phyloP scores from a whole-genome alignment of 2,888 invertebrate species.

The Escarpia spicata region DNA sequence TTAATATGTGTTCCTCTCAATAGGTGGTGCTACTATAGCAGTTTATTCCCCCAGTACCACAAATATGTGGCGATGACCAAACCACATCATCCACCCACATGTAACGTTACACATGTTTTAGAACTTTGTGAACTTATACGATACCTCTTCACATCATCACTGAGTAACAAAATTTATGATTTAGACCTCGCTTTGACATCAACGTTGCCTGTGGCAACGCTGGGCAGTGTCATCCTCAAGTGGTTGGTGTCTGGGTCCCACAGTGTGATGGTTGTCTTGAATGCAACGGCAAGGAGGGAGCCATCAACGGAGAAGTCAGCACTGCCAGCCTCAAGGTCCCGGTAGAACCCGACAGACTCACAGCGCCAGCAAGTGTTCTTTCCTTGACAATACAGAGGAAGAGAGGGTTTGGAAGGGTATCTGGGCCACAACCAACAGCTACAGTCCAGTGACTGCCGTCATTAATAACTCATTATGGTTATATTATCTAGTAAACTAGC shows the following conservation, averaged over 20 bases:
- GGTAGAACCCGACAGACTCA: conserved; percentile 73
- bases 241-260: conserved; percentile 71
- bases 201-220: background rate
- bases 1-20: too few relatives aligned
- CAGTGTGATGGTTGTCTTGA: conserved; percentile 75
- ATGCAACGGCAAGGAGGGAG: conserved; percentile 79
- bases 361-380: conserved; percentile 75
- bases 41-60: too few relatives aligned
- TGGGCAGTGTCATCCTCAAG: conserved; percentile 21
- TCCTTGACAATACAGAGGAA: conserved; percentile 60
- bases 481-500: too few relatives aligned
- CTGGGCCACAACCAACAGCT: background rate
- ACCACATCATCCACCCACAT: too few relatives aligned
- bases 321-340: conserved; percentile 71
- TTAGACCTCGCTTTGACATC: background rate
- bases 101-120: too few relatives aligned
- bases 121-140: too few relatives aligned
- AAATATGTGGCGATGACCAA: too few relatives aligned
- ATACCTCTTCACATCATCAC: background rate
- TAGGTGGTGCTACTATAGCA: too few relatives aligned
- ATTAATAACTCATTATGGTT: background rate
- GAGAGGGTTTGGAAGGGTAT: background rate
- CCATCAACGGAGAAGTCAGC: conserved; percentile 79
- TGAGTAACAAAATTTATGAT: background rate
- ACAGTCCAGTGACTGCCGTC: background rate